Conservation (phyloP, 2,797 vertebrate genomes). For the Alectoris magna region DNA sequence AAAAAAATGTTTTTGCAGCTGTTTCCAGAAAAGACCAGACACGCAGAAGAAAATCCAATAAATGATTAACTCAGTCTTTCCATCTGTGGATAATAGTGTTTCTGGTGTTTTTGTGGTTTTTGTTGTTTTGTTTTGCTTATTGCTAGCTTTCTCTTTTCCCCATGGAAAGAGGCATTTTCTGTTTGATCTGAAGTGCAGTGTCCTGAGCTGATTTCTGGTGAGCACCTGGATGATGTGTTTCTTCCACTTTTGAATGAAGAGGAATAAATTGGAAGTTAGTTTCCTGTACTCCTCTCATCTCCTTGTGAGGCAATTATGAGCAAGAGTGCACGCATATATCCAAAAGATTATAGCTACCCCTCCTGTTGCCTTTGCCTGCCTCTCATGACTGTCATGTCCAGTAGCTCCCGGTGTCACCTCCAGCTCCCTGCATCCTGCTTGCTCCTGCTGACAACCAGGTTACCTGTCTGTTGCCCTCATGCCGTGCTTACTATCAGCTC, state of each 20-base stretch:
- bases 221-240: not conserved
- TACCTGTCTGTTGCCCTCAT: not conserved
- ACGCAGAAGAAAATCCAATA: not conserved
- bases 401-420: not conserved
- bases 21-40: not conserved
- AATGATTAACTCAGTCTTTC: slow-evolving; percentile 40
- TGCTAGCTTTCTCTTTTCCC: not conserved
- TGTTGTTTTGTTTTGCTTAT: not conserved
- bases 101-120: not conserved
- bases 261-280: not conserved
- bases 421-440: accelerated
- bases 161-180: not conserved
- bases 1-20: not conserved
- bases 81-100: not conserved
- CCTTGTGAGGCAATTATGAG: not conserved
- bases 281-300: not conserved
- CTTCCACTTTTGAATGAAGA: not conserved
- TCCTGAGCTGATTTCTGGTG: not conserved
- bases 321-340: not conserved
- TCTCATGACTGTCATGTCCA: accelerated
- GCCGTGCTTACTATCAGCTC: no score
- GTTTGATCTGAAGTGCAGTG: not conserved
- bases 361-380: not conserved
- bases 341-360: not conserved
- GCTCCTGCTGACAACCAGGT: accelerated